phyloP scores from a whole-genome alignment of 2,797 vertebrate genomes.

The Sitta carolinensis region DNA sequence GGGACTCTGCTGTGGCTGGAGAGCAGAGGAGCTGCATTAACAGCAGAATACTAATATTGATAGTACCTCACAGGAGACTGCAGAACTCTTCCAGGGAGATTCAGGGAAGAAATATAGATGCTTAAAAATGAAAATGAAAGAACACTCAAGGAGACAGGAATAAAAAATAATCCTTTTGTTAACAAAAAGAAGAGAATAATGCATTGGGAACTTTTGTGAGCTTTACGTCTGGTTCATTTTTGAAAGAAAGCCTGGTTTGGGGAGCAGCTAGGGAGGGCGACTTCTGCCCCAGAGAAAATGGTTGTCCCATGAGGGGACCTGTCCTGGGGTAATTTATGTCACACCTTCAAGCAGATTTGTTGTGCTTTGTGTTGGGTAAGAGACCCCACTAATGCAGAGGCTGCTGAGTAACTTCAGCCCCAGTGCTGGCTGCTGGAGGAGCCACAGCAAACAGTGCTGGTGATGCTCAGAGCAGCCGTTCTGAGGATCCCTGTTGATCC shows the following conservation, averaged over 20 bases:
- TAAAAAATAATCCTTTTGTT: background rate
- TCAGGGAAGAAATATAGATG: background rate
- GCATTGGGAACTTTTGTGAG: background rate
- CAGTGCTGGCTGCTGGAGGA: background rate
- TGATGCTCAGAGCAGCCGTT: background rate
- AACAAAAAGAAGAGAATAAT: background rate
- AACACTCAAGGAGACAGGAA: background rate
- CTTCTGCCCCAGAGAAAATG: background rate
- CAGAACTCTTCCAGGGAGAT: background rate
- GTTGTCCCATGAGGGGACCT: background rate
- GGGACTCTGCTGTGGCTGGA: background rate
- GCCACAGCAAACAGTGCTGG: background rate
- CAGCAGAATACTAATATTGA: conserved; percentile 31
- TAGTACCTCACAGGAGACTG: background rate
- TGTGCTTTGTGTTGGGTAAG: background rate
- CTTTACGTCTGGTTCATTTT: background rate
- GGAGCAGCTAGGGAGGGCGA: background rate
- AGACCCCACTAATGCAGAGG: background rate
- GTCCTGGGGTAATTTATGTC: background rate
- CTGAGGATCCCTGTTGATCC: background rate
- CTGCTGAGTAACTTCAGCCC: background rate
- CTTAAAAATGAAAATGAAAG: conserved; percentile 12
- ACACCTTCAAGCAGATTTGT: background rate
- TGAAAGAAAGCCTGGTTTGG: background rate
- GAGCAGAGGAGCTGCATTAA: conserved; percentile 28